Evolutionary conservation across 2,797 vertebrate species (phyloP).

Genomic region (Todus mexicanus): DNA sequence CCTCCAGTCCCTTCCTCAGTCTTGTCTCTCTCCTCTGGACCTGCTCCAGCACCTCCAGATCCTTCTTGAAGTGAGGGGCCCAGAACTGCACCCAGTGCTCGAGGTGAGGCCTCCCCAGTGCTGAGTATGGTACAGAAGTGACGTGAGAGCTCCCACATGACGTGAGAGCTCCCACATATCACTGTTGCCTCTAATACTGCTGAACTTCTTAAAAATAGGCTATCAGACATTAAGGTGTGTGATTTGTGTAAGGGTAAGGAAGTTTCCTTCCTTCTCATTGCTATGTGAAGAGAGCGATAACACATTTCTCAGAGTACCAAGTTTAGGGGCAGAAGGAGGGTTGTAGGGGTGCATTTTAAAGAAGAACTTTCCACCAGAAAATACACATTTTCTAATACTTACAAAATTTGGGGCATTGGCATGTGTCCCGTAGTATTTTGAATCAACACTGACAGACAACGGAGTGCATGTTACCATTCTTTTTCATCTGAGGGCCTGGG

Average conservation of each 20-base stretch:
- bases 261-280: rapidly evolving
- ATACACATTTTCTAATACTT: neutral
- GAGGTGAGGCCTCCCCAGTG: no score
- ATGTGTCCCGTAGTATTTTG: neutral
- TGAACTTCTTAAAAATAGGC: neutral
- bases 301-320: neutral
- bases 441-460: neutral
- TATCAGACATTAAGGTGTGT: neutral
- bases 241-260: neutral
- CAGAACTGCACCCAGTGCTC: no score
- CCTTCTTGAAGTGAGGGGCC: no score
- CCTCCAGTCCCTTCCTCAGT: no score
- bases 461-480: neutral
- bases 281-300: neutral
- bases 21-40: no score
- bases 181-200: neutral
- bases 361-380: neutral
- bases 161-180: neutral
- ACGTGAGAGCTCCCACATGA: neutral
- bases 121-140: neutral
- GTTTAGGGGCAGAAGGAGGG: neutral
- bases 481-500: neutral
- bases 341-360: neutral
- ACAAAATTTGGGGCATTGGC: neutral
- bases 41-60: no score